phyloP scores from a whole-genome alignment of 1,140 invertebrate species.

The Leguminivora glycinivorella region DNA sequence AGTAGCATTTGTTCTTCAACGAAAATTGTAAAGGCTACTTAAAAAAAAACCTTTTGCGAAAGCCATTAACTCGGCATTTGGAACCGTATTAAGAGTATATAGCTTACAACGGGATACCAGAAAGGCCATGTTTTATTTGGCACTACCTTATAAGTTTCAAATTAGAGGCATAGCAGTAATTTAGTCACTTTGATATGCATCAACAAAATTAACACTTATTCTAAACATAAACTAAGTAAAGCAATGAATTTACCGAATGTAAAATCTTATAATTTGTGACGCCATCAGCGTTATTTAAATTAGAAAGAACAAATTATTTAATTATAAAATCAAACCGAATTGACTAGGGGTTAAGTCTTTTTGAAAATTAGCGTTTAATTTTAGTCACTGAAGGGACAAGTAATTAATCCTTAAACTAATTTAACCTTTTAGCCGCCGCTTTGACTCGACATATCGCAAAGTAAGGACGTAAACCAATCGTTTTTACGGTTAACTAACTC shows the following conservation, averaged over 20 bases:
- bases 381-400: constrained; percentile 26
- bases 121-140: not conserved
- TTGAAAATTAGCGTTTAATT: constrained; percentile 21
- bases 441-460: not conserved
- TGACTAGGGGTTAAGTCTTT: constrained; percentile 52
- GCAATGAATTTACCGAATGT: constrained; percentile 14
- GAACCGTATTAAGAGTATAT: too few relatives aligned
- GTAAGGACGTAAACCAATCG: not conserved
- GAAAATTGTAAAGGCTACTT: too few relatives aligned
- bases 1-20: not conserved
- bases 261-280: constrained; percentile 21
- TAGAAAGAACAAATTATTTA: not conserved
- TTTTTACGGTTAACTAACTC: not conserved
- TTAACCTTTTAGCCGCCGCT: not conserved
- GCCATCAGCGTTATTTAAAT: not conserved
- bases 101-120: not conserved
- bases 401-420: constrained; percentile 26
- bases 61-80: too few relatives aligned
- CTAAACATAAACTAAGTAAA: constrained; percentile 21
- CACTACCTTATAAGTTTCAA: not conserved
- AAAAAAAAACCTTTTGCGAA: too few relatives aligned
- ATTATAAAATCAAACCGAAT: constrained; percentile 31
- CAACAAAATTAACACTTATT: constrained; percentile 6
- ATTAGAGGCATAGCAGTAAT: not conserved
- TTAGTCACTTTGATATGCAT: not conserved